phyloP scores from a whole-genome alignment of 2,888 invertebrate genomes.

The Drosophila barbarae region DNA sequence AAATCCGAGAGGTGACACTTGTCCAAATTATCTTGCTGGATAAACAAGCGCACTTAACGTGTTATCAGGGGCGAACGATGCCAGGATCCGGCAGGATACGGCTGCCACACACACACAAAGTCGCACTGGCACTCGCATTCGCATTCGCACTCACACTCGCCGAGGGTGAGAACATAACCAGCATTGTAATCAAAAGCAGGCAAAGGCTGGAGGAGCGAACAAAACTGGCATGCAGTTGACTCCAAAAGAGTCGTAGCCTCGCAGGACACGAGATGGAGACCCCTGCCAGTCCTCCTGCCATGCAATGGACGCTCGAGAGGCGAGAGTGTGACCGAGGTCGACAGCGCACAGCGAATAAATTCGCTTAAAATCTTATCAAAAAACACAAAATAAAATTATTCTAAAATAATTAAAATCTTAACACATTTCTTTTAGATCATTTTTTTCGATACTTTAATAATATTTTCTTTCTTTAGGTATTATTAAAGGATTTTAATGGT shows the following conservation, averaged over 20 bases:
- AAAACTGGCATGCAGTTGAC: slow-evolving; percentile 68
- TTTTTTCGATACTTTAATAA: neutral
- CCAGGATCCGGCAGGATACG: slow-evolving; percentile 36
- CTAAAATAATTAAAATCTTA: neutral
- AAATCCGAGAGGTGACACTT: slow-evolving; percentile 74
- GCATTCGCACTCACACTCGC: slow-evolving; percentile 20
- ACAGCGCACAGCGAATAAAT: slow-evolving; percentile 21
- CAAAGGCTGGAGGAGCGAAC: slow-evolving; percentile 42
- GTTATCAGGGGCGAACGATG: slow-evolving; percentile 68
- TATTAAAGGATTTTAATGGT: too few relatives aligned
- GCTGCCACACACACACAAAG: slow-evolving; percentile 6
- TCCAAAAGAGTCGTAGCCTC: slow-evolving; percentile 55
- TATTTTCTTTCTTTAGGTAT: neutral
- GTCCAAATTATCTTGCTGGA: slow-evolving; percentile 74
- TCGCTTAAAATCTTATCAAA: neutral
- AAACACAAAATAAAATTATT: neutral
- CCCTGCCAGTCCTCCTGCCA: slow-evolving; percentile 34
- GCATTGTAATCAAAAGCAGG: slow-evolving; percentile 73
- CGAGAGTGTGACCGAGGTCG: slow-evolving; percentile 62
- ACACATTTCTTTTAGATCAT: too few relatives aligned
- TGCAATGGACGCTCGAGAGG: slow-evolving; percentile 67
- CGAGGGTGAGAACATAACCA: slow-evolving; percentile 44
- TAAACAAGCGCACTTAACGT: slow-evolving; percentile 74
- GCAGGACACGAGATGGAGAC: slow-evolving; percentile 24
- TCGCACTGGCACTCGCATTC: slow-evolving; percentile 8